phyloP scores from a whole-genome alignment of 2,888 invertebrate species.

The Andrena chrysosceles region DNA sequence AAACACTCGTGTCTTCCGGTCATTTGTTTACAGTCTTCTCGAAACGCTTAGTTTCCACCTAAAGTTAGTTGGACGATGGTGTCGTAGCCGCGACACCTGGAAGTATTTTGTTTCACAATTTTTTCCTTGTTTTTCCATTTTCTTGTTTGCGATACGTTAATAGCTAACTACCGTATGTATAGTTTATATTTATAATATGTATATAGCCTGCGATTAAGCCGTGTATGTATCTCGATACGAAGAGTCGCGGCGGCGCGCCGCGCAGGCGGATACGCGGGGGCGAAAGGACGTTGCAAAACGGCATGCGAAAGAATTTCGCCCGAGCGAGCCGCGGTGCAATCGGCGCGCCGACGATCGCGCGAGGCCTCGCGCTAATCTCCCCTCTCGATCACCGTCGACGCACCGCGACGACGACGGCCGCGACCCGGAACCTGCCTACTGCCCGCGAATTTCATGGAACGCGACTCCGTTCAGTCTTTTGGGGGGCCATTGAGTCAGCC shows the following conservation, averaged over 20 bases:
- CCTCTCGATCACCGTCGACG: constrained; percentile 31
- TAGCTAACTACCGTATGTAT: constrained; percentile 74
- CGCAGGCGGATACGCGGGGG: constrained; percentile 25
- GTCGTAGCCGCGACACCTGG: constrained; percentile 82
- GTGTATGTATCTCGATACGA: constrained; percentile 57
- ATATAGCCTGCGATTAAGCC: constrained; percentile 76
- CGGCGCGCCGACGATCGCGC: constrained; percentile 10
- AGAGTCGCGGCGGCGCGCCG: constrained; percentile 49
- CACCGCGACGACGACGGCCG: constrained; percentile 11
- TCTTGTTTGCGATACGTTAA: constrained; percentile 30
- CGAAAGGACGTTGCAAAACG: constrained; percentile 33
- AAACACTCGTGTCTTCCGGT: constrained; percentile 81
- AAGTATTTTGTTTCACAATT: constrained; percentile 74
- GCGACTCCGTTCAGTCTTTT: constrained; percentile 3
- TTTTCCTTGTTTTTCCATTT: constrained; percentile 35
- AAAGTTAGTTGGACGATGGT: constrained; percentile 84
- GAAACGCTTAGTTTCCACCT: constrained; percentile 81
- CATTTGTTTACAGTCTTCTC: constrained; percentile 83
- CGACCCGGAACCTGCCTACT: not conserved
- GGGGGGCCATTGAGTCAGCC: too few species aligned
- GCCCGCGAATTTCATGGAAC: not conserved
- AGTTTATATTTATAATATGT: constrained; percentile 5
- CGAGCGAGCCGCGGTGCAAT: not conserved
- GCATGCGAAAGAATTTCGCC: not conserved
- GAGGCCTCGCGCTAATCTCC: not conserved